Conservation (phyloP, 1,140 invertebrate genomes). For the Lasioglossum albipes region DNA sequence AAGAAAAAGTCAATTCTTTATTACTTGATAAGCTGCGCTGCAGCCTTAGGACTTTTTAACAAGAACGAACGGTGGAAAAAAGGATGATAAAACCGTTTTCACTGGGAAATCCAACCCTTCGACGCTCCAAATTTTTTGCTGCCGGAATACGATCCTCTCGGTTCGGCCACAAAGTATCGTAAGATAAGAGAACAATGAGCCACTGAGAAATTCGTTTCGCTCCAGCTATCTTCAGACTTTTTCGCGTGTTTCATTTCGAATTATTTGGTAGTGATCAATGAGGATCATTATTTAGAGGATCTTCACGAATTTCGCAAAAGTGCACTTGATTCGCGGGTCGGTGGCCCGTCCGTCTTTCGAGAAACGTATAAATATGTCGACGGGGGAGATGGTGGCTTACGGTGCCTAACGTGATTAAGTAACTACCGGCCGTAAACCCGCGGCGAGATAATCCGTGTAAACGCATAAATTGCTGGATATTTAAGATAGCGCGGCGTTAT, state of each 20-base stretch:
- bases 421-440: constrained; percentile 70
- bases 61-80: neutral
- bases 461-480: constrained; percentile 74
- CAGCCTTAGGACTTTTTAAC: neutral
- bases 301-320: too few species aligned
- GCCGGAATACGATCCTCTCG: too few species aligned
- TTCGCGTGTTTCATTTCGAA: too few species aligned
- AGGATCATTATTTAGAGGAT: too few species aligned
- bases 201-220: too few species aligned
- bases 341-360: too few species aligned
- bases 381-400: constrained; percentile 8
- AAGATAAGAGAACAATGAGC: too few species aligned
- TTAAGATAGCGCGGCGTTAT: constrained; percentile 71
- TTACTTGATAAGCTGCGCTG: neutral
- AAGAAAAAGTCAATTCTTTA: constrained; percentile 1
- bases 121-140: too few species aligned
- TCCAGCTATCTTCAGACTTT: too few species aligned
- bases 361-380: constrained; percentile 13
- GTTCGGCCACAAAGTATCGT: too few species aligned
- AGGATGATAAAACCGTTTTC: neutral
- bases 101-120: too few species aligned
- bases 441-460: constrained; percentile 70
- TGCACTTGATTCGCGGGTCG: neutral
- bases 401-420: constrained; percentile 72
- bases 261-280: too few species aligned